These are phyloP conservation scores for Myxocyprinus asiaticus DNA, from an alignment of 2,113 vertebrate genomes.

Conservation along the genomic window DNA sequence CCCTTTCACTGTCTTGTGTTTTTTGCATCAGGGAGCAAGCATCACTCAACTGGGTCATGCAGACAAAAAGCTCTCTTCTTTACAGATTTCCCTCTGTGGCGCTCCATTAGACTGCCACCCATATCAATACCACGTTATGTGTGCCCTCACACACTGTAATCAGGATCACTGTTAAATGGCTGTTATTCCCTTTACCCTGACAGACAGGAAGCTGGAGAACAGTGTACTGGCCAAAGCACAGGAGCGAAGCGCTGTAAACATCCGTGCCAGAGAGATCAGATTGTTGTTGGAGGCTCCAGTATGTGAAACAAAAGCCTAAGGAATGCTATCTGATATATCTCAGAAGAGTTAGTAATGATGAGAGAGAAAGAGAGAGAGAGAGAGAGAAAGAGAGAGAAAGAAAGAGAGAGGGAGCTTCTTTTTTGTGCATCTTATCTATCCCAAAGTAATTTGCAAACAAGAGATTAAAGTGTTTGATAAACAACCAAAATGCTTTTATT, in stretches of 20 bases:
- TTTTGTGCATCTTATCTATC: conserved; percentile 61
- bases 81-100: background rate
- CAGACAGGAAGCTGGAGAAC: conserved; percentile 71
- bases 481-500: too few relatives aligned
- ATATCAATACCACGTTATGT: conserved; percentile 16
- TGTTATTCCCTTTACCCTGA: conserved; percentile 56
- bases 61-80: conserved; percentile 32
- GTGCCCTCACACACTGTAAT: conserved; percentile 54
- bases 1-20: conserved; percentile 19
- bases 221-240: conserved; percentile 56
- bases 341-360: conserved; percentile 43
- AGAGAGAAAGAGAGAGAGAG: too few relatives aligned
- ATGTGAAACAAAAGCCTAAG: conserved; percentile 69
- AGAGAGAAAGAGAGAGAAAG: background rate
- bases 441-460: conserved; percentile 64
- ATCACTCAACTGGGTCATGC: conserved; percentile 7
- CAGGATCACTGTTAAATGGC: conserved; percentile 51
- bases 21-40: conserved; percentile 40
- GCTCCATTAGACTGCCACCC: background rate
- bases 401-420: background rate
- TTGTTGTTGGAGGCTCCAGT: conserved; percentile 64
- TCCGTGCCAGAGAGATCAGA: conserved; percentile 55
- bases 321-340: conserved; percentile 64
- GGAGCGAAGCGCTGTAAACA: conserved; percentile 65
- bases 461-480: conserved; percentile 4